Evolutionary conservation across 2,888 invertebrate genomes (phyloP), one percentile per base, ranked within the genome.

Genomic region (Mylabris sibirica): DNA sequence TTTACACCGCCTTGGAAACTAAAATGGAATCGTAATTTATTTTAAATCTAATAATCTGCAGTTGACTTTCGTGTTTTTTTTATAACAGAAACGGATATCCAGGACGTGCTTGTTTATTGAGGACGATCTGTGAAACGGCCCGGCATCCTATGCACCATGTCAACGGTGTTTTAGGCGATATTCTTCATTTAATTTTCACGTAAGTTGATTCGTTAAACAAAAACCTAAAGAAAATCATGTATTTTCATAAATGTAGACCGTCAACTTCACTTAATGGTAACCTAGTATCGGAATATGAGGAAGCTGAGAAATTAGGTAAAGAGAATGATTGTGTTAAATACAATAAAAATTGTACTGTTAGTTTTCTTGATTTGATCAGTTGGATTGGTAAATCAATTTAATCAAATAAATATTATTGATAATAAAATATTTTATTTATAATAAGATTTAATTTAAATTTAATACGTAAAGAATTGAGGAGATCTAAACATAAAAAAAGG

Each of bases 71-170:
- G 2, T 17, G 2, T 60, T 66, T 59, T 59, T 61, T 1, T 70
- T 75, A 64, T 41, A n/a, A n/a, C n/a, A 79, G 79, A 61, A 74
- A 72, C 62, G 78, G 78, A 2, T 77, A 76, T 66, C 75, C 75
- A 1, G 92, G 92, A 3, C 87, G 90, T 72, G 88, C 88, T 59
- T 94, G 94, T 83, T 83, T 94, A 75, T 85, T 93, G 71, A 88
- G 92, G 75, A 89, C 91, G 75, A 92, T 94, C 81, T 94, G 94
- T 80, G 93, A 94, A 82, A 89, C 91, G 34, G 90, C 93, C 0
- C 88, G 92, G 0, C 86, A 88, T 71, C 90, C 92, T 63, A 88
- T 93, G 77, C 87, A 86, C 74, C 88, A 90, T 79, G 88, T 88
- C 75, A 80, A 78, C 61, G 90, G 90, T 73, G 91, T 92, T 12